Conservation (phyloP, 2,888 invertebrate species). For the Odontocolon sp. region DNA sequence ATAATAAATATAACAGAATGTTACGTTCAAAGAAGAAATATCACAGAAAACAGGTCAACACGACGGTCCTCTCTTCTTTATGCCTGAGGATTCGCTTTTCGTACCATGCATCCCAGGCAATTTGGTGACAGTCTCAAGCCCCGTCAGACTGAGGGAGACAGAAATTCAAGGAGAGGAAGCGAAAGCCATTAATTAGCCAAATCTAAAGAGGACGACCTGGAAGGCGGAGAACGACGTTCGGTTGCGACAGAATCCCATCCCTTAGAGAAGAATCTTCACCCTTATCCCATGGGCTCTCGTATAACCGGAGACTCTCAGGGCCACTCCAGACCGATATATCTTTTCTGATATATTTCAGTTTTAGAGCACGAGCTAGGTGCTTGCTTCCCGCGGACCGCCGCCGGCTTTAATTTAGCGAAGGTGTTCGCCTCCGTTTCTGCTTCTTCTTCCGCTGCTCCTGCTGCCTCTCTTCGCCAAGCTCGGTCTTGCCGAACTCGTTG, state of each 20-base stretch:
- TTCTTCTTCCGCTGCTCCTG: constrained; percentile 37
- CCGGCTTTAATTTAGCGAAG: constrained; percentile 71
- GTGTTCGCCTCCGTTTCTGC: constrained; percentile 50
- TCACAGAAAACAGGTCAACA: neutral
- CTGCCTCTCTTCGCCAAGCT: constrained; percentile 34
- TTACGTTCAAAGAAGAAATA: neutral
- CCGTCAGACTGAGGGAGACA: neutral
- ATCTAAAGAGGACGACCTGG: constrained; percentile 36
- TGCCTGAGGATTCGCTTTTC: constrained; percentile 7
- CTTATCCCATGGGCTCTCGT: constrained; percentile 53
- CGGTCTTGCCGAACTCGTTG: constrained; percentile 10
- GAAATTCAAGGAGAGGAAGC: constrained; percentile 24
- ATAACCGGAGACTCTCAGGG: constrained; percentile 37
- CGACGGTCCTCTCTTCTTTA: neutral
- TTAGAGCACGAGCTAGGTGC: constrained; percentile 59
- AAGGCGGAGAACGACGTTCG: constrained; percentile 9
- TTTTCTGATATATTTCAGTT: constrained; percentile 71
- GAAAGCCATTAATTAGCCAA: constrained; percentile 57
- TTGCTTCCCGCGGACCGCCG: constrained; percentile 52
- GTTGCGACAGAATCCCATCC: constrained; percentile 32
- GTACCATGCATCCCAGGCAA: constrained; percentile 34
- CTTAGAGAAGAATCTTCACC: constrained; percentile 21
- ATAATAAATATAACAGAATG: too few species aligned
- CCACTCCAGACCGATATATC: constrained; percentile 68
- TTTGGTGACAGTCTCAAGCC: constrained; percentile 45